Evolutionary conservation across 1,140 invertebrate species (phyloP).

Genomic region (Saccostrea cuccullata): DNA sequence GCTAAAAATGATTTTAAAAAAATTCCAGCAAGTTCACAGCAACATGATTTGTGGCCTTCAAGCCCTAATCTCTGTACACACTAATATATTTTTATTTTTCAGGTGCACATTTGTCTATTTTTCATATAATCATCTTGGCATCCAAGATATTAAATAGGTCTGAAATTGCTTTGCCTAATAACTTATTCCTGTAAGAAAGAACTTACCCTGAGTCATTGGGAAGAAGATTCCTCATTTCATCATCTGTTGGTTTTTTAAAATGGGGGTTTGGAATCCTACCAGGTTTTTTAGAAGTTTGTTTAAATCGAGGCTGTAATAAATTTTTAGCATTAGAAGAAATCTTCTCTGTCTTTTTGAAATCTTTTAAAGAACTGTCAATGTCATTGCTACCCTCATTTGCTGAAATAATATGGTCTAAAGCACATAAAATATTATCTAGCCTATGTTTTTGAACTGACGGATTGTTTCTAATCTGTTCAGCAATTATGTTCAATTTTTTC

Average conservation of each 20-base stretch:
- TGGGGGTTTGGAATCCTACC: background rate
- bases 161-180: background rate
- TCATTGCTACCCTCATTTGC: conserved; percentile 19
- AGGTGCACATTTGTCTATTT: background rate
- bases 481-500: conserved; percentile 16
- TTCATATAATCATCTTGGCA: background rate
- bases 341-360: conserved; percentile 34
- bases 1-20: background rate
- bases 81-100: background rate
- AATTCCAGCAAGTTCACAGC: background rate
- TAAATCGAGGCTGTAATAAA: conserved; percentile 25
- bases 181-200: background rate
- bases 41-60: background rate
- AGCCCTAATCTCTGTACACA: background rate
- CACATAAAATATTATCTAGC: background rate
- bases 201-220: background rate
- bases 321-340: conserved; percentile 36
- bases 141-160: background rate
- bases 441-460: conserved; percentile 18
- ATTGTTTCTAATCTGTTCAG: conserved; percentile 31
- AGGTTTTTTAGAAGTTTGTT: conserved; percentile 9
- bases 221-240: conserved; percentile 33
- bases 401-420: conserved; percentile 21
- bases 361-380: background rate
- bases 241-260: conserved; percentile 27